Conservation (phyloP, 2,888 invertebrate species). For the Tetropium fuscum region DNA sequence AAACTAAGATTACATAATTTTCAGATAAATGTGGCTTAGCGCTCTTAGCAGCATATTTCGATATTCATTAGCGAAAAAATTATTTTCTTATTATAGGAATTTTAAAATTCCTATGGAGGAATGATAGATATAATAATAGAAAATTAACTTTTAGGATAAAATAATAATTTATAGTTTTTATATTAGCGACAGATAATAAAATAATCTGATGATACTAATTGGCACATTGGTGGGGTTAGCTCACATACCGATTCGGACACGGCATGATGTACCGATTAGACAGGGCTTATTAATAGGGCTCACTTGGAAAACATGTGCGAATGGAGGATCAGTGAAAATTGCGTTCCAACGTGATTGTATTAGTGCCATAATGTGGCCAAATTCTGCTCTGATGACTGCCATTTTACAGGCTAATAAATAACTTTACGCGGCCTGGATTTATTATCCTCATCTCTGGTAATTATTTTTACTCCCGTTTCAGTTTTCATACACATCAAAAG, state of each 20-base stretch:
- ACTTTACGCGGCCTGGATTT: constrained; percentile 27
- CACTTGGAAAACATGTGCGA: constrained; percentile 26
- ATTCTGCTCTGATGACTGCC: constrained; percentile 24
- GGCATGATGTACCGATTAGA: neutral
- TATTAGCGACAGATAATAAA: too few relatives aligned
- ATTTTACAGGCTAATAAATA: constrained; percentile 31
- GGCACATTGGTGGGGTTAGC: neutral
- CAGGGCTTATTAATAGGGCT: constrained; percentile 25
- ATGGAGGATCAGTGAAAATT: constrained; percentile 25
- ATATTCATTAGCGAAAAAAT: too few relatives aligned
- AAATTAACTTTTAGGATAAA: too few relatives aligned
- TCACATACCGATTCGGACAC: neutral
- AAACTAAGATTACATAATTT: too few relatives aligned
- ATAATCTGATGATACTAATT: too few relatives aligned
- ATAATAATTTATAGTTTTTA: too few relatives aligned
- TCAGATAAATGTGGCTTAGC: too few relatives aligned
- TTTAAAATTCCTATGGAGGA: too few relatives aligned
- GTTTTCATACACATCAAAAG: constrained; percentile 26
- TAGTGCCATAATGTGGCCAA: constrained; percentile 28
- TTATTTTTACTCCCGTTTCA: constrained; percentile 27
- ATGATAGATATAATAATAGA: too few relatives aligned
- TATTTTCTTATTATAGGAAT: too few relatives aligned
- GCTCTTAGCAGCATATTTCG: too few relatives aligned
- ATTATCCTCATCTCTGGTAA: constrained; percentile 25
- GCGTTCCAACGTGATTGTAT: constrained; percentile 32